Evolutionary conservation across 1,140 invertebrate genomes (phyloP).

Genomic region (Calosoma granatense): DNA sequence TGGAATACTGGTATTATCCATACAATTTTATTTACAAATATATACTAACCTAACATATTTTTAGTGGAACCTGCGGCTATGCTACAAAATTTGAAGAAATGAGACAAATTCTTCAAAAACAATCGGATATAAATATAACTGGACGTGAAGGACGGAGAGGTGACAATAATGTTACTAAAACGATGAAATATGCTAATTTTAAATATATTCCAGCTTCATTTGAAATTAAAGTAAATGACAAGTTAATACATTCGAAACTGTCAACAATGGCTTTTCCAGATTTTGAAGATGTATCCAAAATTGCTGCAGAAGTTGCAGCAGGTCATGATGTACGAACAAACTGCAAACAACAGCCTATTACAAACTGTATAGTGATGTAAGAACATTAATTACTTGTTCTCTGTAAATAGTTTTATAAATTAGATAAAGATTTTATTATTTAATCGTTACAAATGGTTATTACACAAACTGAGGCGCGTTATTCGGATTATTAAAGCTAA

Average conservation of each 20-base stretch:
- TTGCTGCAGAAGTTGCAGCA: slow-evolving; percentile 26
- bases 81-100: slow-evolving; percentile 37
- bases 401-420: no score
- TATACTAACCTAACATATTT: slow-evolving; percentile 13
- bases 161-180: slow-evolving; percentile 17
- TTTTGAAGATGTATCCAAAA: slow-evolving; percentile 34
- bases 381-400: neutral
- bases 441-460: no score
- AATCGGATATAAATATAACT: slow-evolving; percentile 33
- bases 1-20: slow-evolving; percentile 26
- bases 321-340: slow-evolving; percentile 24
- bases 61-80: slow-evolving; percentile 39
- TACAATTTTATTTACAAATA: slow-evolving; percentile 6
- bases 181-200: slow-evolving; percentile 4
- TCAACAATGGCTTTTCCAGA: slow-evolving; percentile 38
- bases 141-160: slow-evolving; percentile 36
- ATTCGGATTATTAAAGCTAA: no score
- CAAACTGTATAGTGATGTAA: slow-evolving; percentile 15
- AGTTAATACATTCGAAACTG: slow-evolving; percentile 40
- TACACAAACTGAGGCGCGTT: no score
- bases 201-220: slow-evolving; percentile 35
- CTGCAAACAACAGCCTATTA: slow-evolving; percentile 30
- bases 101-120: slow-evolving; percentile 30
- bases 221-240: slow-evolving; percentile 38
- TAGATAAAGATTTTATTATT: no score